These are phyloP conservation scores for human (Homo sapiens) DNA, from an alignment of 2,113 vertebrate genomes.

Conservation along the genomic window GRCh38 chr9:6868001-6868500, in stretches of 20 bases:
- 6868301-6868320: neutral
- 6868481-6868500: neutral
- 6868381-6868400: neutral
- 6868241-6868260: neutral
- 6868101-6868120: neutral
- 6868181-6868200: neutral
- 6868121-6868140: neutral
- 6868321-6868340: neutral
- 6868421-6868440: neutral
- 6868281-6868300: neutral
- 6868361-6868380: neutral
- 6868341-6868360: neutral
- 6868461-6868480: neutral
- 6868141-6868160: neutral
- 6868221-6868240: neutral
- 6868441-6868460: neutral
- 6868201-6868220: neutral
- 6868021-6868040: neutral
- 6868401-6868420: neutral
- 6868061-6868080: neutral
- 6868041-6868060: neutral
- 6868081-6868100: neutral
- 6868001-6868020: neutral
- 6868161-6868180: neutral
- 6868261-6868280: neutral